Evolutionary conservation across 2,113 vertebrate genomes (phyloP).

Genomic region (Oryzias celebensis): DNA sequence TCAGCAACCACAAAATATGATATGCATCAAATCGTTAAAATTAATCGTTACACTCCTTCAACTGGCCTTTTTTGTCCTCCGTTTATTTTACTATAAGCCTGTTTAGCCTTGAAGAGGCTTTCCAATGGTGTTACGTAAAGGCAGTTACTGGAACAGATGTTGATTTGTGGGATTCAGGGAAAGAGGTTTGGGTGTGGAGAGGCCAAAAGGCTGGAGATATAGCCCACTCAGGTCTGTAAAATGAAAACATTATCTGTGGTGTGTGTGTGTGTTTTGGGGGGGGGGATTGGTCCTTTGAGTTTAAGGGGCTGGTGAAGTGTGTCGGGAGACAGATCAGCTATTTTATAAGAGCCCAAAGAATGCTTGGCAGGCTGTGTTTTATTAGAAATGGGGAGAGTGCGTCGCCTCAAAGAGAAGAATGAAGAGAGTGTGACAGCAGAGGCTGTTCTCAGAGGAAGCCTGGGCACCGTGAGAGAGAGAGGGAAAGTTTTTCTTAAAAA

Average conservation of each 20-base stretch:
- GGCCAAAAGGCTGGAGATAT: conserved; percentile 53
- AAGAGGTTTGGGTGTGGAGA: conserved; percentile 56
- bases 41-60: no score
- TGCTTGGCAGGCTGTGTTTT: conserved; percentile 64
- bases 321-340: conserved; percentile 56
- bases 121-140: conserved; percentile 66
- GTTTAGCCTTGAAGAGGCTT: conserved; percentile 49
- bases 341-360: conserved; percentile 61
- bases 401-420: conserved; percentile 53
- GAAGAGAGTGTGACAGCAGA: conserved; percentile 55
- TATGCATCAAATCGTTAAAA: no score
- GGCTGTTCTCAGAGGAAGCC: conserved; percentile 46
- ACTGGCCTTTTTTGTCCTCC: conserved; percentile 13
- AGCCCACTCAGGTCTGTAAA: conserved; percentile 54
- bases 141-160: conserved; percentile 73
- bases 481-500: conserved; percentile 44
- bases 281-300: conserved; percentile 6
- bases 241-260: conserved; percentile 66
- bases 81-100: conserved; percentile 49
- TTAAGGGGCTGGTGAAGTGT: conserved; percentile 42
- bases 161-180: conserved; percentile 64
- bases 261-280: conserved; percentile 14
- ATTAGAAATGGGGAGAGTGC: conserved; percentile 65
- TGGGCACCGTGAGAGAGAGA: conserved; percentile 29
- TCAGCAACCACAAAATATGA: no score